Evolutionary conservation across 2,888 invertebrate genomes (phyloP), one percentile per base, ranked within the genome.

Genomic region (Andrena dorsata): DNA sequence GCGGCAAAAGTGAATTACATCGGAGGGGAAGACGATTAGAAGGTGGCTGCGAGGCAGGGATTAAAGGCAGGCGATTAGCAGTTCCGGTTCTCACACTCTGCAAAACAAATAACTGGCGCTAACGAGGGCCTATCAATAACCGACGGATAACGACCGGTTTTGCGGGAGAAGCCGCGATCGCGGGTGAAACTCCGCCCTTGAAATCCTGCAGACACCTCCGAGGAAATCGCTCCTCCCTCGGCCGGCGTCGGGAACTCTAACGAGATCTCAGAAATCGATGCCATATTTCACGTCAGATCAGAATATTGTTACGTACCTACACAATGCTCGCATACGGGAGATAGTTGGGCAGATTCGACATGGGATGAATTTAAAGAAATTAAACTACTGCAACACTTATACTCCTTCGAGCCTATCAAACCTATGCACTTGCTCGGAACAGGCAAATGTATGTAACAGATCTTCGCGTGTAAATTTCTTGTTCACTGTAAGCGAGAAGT

Each of bases 81-180:
- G 91, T 92, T 92, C 91, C 90, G 90, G 90, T 92, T 92, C 92
- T 91, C 92, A 91, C 90, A 90, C 88, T 86, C 75, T 56, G 83
- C 78, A 89, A 88, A 91, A 88, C 89, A 91, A 90, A 88, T 89
- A 90, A 86, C 87, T 82, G 81, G 78, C 86, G 86, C 88, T 92
- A 91, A 92, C 91, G 91, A 91, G 91, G 88, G 86, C 89, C 92
- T 91, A 93, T 93, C 93, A 92, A 92, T 93, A 93, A 93, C 91
- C 85, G 81, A 49, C 76, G 89, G 91, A 90, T 93, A 93, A 93
- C 91, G 90, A 93, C 90, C 89, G 90, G 92, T 90, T 91, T 91
- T 86, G 84, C 87, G 80, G 71, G 68, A 82, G 85, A 83, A 85
- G 79, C 81, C 47, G 79, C 88, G 89, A 92, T 91, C 89, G 88